Base-by-base conservation (phyloP, 2,113 vertebrate species). In the Bos javanicus region DNA sequence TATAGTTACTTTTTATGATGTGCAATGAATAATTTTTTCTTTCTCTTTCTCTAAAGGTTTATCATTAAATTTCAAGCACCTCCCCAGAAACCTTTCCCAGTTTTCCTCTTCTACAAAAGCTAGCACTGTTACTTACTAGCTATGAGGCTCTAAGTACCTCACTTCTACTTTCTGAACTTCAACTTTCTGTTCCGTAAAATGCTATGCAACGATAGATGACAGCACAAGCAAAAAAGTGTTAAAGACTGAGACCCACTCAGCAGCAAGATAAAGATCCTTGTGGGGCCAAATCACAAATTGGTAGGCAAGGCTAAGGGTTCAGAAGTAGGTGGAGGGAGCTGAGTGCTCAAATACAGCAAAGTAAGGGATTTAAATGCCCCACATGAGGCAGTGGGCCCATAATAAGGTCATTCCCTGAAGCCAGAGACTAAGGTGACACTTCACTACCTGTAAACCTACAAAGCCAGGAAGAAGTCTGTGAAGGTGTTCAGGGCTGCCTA, bases 1-100 rank as follows among this genome's bases (percentile, higher is more conserved):
- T 93, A 56, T 25, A 95, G 83, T 76, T 96, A 92, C 83, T 87
- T 94, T 97, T 88, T 48, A 36, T 88, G 86, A 84, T 28, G 30
- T 33, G 23, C 4, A 71, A 52, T 82, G 7, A 94, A 71, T 90
- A 13, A 76, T 74, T 57, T 91, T 85, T 36, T 84, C 16, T 54
- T 25, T 82, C 26, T 71, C 23, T 85, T 43, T 76, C 43, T 81
- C 81, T 91, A 46, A 83, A 67, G 25, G 36, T 52, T 96, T 74
- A 87, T 78, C 80, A 56, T 91, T 62, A 87, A 89, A 81, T 95
- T 94, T 90, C 90, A 84, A 96, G 80, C 33, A 74, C 52, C 59
- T 84, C 13, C 52, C 30, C 43, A 60, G 78, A 94, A 87, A 80
- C 4, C 21, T 56, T 95, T 96, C 87, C 59, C 43, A 91, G 87